Evolutionary conservation across 2,797 vertebrate species (phyloP).

Genomic region (Luscinia luscinia): DNA sequence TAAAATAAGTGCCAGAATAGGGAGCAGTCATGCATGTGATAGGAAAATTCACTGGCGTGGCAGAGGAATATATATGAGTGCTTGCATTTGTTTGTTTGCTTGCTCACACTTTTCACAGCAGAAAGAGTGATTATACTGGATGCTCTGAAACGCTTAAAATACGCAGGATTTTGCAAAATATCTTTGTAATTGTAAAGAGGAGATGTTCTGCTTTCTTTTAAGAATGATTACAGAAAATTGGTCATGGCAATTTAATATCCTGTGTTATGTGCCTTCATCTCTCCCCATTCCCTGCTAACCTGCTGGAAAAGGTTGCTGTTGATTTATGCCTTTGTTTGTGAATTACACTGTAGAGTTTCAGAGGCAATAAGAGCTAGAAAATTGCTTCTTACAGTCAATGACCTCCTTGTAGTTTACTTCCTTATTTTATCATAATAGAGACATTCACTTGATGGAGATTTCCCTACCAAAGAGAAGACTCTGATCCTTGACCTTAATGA

Average conservation of each 20-base stretch:
- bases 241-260: constrained; percentile 51
- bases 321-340: constrained; percentile 66
- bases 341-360: constrained; percentile 53
- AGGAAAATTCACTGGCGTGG: constrained; percentile 44
- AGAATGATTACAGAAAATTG: constrained; percentile 51
- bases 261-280: constrained; percentile 28
- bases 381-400: constrained; percentile 62
- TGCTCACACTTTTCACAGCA: constrained; percentile 15
- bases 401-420: constrained; percentile 57
- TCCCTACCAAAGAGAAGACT: constrained; percentile 23
- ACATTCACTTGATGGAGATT: constrained; percentile 48
- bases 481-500: constrained; percentile 57
- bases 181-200: constrained; percentile 8
- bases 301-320: constrained; percentile 55
- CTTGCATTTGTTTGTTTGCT: constrained; percentile 42
- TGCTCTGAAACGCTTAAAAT: constrained; percentile 20
- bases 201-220: constrained; percentile 51
- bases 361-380: constrained; percentile 56
- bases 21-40: constrained; percentile 58
- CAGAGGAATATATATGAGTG: constrained; percentile 23
- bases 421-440: constrained; percentile 66
- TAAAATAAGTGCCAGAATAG: constrained; percentile 37
- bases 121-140: not conserved
- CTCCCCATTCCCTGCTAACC: constrained; percentile 15
- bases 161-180: not conserved